Base-by-base conservation (phyloP, 2,888 invertebrate species). In the Drosophila quinaria region DNA sequence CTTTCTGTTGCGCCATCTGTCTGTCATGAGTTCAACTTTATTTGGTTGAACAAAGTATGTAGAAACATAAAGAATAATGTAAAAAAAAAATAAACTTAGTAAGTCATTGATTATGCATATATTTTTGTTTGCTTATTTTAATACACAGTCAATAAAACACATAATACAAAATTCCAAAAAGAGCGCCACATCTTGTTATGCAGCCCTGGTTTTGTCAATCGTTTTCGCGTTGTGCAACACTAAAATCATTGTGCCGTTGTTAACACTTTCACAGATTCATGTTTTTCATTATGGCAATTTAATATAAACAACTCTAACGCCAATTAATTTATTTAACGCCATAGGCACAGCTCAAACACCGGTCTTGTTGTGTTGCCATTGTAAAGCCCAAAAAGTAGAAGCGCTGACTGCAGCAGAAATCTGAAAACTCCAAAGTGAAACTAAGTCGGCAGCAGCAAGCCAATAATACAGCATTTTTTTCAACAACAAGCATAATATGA, bases 81-180 rank as follows among this genome's bases (percentile, higher is more conserved):
- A 33, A 9, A 13, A 52, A 50, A 41, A 47, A 44, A 42, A 50
- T 17, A 31, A 75, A 68, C 68, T 19, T 25, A 76, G 77, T 52
- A 72, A 68, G 68, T 68, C 76, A 64, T 68, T 55, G 56, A 54
- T 49, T 44, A 56, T 55, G 33, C 25, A 77, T 37, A 69, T 47
- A 50, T 59, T 52, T 74, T 74, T 64, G 58, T 56, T 75, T 66
- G 42, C 47, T 61, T 73, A 70, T 71, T 54, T 66, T 54, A 73
- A 73, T 60, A 66, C 54, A 65, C 52, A 65, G 50, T 50, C 31
- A 78, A 52, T 60, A 51, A 62, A 25, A 77, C 62, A 80, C 61
- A 59, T 55, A 74, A 54, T 22, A 74, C 78, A 66, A 80, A 83
- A 80, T 81, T 85, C 41, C 35, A 78, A 72, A 72, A 79, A 62